Base-by-base conservation (phyloP, 2,113 vertebrate species). In the Riparia riparia region DNA sequence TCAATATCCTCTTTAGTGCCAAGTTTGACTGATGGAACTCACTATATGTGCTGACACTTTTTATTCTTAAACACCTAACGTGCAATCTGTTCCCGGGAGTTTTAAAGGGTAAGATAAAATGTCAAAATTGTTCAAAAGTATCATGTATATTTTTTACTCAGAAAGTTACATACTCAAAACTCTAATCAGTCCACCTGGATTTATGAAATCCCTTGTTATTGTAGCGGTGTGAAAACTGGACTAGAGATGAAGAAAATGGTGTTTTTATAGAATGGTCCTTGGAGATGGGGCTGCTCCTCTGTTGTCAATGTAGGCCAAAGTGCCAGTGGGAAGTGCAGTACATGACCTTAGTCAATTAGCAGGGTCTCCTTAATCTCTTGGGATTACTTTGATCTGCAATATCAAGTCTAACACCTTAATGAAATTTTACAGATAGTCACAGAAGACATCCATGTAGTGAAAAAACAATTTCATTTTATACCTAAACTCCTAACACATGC, bases 71-170 rank as follows among this genome's bases (percentile, higher is more conserved):
- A 97, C 96, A 96, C 97, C 96, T 95, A 95, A 95, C 73, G 87
- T 94, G 94, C 96, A 91, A 85, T 89, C 58, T 4, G 87, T 37
- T 97, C 97, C 97, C 94, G 41, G 14, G 96, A 97, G 97, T 90
- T 97, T 97, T 97, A 97, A 97, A 97, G 97, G 97, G 97, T 97
- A 97, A 97, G 94, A 96, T 86, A 97, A 97, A 97, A 97, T 97
- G 97, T 97, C 97, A 97, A 94, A 97, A 97, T 94, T 97, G 97
- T 96, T 97, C 97, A 96, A 96, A 97, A 97, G 96, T 97, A 95
- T 97, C 97, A 96, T 97, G 97, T 96, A 94, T 97, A 97, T 96
- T 95, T 97, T 96, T 95, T 81, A 94, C 95, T 97, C 82, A 37
- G 89, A 96, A 97, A 98, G 95, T 98, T 97, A 96, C 96, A 96